A percentile compares a stretch with the other conserved stretches of the same genome.
Conservation (phyloP, 2,113 vertebrate genomes). For the Petrocephalus microphthalmus region DNA sequence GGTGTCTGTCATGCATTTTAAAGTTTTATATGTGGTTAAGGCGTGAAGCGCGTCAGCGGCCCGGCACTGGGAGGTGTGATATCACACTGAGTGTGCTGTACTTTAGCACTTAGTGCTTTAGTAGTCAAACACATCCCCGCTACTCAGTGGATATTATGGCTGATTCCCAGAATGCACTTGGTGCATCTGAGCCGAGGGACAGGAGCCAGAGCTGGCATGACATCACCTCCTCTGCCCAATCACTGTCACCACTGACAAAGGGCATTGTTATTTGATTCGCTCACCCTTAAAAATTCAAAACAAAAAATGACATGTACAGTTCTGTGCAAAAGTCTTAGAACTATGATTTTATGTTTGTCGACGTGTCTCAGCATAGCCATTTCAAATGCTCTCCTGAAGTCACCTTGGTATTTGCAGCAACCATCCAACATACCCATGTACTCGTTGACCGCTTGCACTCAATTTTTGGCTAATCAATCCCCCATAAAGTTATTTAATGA, state of each 20-base stretch:
- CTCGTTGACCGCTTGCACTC: background rate
- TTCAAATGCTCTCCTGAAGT: too few species aligned
- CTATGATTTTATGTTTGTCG: too few species aligned
- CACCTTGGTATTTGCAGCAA: background rate
- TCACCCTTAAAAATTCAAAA: background rate
- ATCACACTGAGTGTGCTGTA: constrained; percentile 11
- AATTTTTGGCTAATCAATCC: background rate
- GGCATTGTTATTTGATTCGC: background rate
- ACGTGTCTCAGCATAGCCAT: too few species aligned
- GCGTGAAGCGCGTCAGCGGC: background rate
- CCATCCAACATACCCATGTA: background rate
- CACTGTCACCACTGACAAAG: background rate
- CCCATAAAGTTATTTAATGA: background rate
- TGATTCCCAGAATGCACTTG: background rate
- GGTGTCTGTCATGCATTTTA: background rate
- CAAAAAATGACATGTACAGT: background rate
- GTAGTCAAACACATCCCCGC: background rate
- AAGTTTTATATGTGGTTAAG: constrained; percentile 1
- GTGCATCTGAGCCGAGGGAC: background rate
- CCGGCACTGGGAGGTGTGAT: background rate
- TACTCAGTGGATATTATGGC: background rate
- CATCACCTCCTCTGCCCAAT: background rate
- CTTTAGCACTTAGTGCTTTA: constrained; percentile 8
- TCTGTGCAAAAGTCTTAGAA: background rate
- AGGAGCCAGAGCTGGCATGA: background rate